Percentiles rank a stretch among this genome's conserved stretches.
phyloP scores from a whole-genome alignment of 2,797 vertebrate species.

The Ptychadena robeensis region DNA sequence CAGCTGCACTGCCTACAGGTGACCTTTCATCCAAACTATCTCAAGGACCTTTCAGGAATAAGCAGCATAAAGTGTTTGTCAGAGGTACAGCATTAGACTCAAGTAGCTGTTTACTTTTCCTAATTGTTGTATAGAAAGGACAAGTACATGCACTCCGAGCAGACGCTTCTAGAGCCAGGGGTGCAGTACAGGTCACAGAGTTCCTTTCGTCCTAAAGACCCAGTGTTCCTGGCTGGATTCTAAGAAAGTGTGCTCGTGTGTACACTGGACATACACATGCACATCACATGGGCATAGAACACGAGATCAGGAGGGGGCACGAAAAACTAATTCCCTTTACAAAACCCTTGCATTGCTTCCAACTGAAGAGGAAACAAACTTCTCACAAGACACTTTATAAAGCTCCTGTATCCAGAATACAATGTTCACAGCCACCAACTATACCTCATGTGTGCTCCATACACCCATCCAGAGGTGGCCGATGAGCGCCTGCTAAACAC shows the following conservation, averaged over 20 bases:
- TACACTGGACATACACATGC: neutral
- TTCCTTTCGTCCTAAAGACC: neutral
- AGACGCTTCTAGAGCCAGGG: neutral
- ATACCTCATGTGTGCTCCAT: too few species aligned
- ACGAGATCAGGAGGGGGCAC: neutral
- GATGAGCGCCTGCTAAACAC: too few species aligned
- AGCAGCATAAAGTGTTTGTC: slow-evolving; percentile 7
- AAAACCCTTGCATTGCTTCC: too few species aligned
- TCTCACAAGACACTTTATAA: too few species aligned
- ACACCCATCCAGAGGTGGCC: too few species aligned
- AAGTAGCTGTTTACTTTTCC: slow-evolving; percentile 3
- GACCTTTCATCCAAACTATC: slow-evolving; percentile 14
- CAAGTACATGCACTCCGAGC: neutral
- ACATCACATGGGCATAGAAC: neutral
- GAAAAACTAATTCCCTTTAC: too few species aligned
- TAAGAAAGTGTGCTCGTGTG: neutral
- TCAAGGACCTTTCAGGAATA: slow-evolving; percentile 8
- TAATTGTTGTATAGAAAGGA: neutral
- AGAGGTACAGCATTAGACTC: neutral
- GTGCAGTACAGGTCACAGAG: neutral
- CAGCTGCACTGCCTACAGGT: neutral
- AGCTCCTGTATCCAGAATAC: too few species aligned
- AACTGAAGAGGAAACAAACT: too few species aligned
- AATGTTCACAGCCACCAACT: too few species aligned
- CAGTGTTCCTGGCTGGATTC: neutral